Base-by-base conservation (phyloP, 2,113 vertebrate species). In the Barbus barbus region DNA sequence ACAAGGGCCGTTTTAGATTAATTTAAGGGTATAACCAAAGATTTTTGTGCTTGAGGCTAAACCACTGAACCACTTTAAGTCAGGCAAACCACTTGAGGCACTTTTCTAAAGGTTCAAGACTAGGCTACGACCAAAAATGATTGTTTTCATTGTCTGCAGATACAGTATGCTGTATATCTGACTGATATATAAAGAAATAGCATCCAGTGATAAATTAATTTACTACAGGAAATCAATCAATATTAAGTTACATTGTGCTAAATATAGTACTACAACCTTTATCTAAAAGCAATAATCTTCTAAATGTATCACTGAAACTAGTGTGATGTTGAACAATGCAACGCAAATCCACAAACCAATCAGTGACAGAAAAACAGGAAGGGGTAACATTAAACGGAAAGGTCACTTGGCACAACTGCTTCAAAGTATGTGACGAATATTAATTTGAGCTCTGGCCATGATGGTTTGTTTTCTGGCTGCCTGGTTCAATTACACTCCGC, bases 401-500 rank as follows among this genome's bases (percentile, higher is more conserved):
- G 63, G 79, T 81, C 63, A 81, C 24, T 80, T 65, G 58, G 38
- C n/a, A 26, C 2, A 41, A 28, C 69, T 84, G 46, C 74, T 65
- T 63, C 38, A 51, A 48, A 46, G 53, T 48, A 63, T 48, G 71
- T n/a, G 33, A n/a, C 3, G 41, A 61, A 76, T 61, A 76, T 65
- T 61, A 4, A 65, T 76, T 74, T 77, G 36, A 63, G 56, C 56
- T 33, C 36, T n/a, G 72, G 56, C 56, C 20, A 56, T 56, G 46
- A 51, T 71, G 36, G 26, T 36, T 44, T 60, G 24, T 71, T 81
- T 83, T 78, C 74, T 58, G 56, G 79, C 83, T 82, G 63, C 26
- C 38, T 65, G 60, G 38, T 80, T 78, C 81, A 51, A 86, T 86
- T 81, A 82, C 72, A 41, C 44, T 80, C 69, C 44, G 33, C n/a